Evolutionary conservation across 2,888 invertebrate genomes (phyloP).

Genomic region (Palloptera scutellata): DNA sequence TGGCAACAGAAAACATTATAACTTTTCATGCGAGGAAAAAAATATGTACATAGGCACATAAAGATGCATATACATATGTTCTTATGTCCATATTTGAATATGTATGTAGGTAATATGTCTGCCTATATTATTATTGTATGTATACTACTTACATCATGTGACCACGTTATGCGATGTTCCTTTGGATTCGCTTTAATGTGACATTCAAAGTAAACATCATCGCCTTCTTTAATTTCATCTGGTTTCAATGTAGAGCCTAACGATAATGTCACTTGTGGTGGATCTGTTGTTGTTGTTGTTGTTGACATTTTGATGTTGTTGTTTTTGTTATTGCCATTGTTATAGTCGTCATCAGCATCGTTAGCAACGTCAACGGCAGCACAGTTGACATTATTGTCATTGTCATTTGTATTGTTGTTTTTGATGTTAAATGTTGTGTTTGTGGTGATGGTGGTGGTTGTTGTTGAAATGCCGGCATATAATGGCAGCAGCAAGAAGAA

Average conservation of each 20-base stretch:
- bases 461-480: not conserved
- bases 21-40: too few relatives aligned
- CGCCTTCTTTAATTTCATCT: constrained; percentile 80
- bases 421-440: constrained; percentile 15
- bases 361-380: not conserved
- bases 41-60: not conserved
- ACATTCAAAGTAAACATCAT: constrained; percentile 83
- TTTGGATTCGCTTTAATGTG: constrained; percentile 79
- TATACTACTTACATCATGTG: constrained; percentile 73
- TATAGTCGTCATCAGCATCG: constrained; percentile 1
- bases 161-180: constrained; percentile 80
- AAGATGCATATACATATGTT: not conserved
- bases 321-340: constrained; percentile 2
- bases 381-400: constrained; percentile 16
- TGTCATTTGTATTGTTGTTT: constrained; percentile 28
- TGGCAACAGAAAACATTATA: too few relatives aligned
- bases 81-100: not conserved
- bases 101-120: too few relatives aligned
- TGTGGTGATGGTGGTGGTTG: constrained; percentile 11
- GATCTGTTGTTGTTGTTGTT: constrained; percentile 67
- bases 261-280: constrained; percentile 75
- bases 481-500: not conserved
- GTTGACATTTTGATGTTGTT: constrained; percentile 5
- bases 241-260: constrained; percentile 79
- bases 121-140: not conserved